Evolutionary conservation across 2,888 invertebrate species (phyloP).

Genomic region (Alloscopus bannaensis): DNA sequence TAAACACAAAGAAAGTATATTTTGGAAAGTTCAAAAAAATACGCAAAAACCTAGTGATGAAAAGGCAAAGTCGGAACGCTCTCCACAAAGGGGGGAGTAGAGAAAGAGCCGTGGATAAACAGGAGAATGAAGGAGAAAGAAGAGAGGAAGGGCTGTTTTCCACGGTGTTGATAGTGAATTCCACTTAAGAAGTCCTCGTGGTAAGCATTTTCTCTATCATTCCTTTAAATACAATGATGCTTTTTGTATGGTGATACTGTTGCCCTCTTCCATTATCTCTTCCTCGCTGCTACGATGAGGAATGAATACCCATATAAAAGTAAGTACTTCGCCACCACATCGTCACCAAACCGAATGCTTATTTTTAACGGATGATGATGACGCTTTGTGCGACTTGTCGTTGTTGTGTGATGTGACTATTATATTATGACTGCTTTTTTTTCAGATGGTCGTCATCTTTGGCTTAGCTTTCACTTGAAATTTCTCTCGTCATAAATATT

Average conservation of each 20-base stretch:
- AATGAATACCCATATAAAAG: slow-evolving; percentile 4
- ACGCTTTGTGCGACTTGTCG: slow-evolving; percentile 36
- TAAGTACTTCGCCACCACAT: background rate
- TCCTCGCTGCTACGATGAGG: slow-evolving; percentile 14
- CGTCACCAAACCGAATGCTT: background rate
- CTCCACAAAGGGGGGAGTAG: slow-evolving; percentile 15
- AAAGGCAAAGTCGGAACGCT: background rate
- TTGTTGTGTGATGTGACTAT: slow-evolving; percentile 62
- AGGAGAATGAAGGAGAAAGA: slow-evolving; percentile 26
- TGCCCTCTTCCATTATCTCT: no score
- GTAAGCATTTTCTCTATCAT: slow-evolving; percentile 61
- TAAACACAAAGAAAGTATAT: slow-evolving; percentile 31
- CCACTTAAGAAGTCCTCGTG: slow-evolving; percentile 65
- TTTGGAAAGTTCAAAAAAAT: slow-evolving; percentile 19
- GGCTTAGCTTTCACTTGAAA: slow-evolving; percentile 63
- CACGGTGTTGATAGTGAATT: slow-evolving; percentile 65
- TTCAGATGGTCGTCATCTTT: slow-evolving; percentile 58
- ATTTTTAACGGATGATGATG: slow-evolving; percentile 18
- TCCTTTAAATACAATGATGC: slow-evolving; percentile 64
- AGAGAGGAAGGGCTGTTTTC: slow-evolving; percentile 44
- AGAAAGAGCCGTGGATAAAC: slow-evolving; percentile 19
- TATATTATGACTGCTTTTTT: slow-evolving; percentile 58
- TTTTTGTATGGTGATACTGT: slow-evolving; percentile 51
- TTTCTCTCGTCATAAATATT: slow-evolving; percentile 61
- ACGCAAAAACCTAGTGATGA: background rate